Conservation (phyloP, 2,113 vertebrate genomes). For the Egretta garzetta region DNA sequence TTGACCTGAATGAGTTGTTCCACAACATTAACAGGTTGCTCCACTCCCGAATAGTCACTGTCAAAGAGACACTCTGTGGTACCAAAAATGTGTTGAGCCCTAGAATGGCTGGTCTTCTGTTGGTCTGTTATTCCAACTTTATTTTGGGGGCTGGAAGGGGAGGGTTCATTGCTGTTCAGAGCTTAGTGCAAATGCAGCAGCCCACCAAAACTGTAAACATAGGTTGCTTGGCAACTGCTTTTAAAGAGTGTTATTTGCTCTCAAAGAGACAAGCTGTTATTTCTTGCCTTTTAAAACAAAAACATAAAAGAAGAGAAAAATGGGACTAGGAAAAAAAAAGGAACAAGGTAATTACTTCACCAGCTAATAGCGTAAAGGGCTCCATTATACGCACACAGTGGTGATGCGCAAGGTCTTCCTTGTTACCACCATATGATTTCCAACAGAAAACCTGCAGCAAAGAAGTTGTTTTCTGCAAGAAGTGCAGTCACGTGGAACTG, state of each 20-base stretch:
- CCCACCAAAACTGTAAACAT: conserved; percentile 72
- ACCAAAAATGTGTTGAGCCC: neutral
- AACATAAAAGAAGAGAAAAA: conserved; percentile 18
- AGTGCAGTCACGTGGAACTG: neutral
- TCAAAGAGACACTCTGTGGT: neutral
- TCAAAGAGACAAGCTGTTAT: conserved; percentile 70
- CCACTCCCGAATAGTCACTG: neutral
- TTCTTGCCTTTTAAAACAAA: conserved; percentile 77
- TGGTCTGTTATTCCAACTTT: neutral
- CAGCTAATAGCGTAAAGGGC: conserved; percentile 1
- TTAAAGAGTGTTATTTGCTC: conserved; percentile 76
- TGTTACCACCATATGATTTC: neutral
- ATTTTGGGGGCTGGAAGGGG: neutral
- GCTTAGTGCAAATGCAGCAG: conserved; percentile 60
- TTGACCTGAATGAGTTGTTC: neutral
- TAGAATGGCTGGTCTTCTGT: neutral
- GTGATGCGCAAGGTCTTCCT: neutral
- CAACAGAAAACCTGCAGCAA: neutral
- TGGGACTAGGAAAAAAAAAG: neutral
- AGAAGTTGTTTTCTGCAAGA: neutral
- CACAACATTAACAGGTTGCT: neutral
- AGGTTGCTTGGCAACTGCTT: conserved; percentile 80
- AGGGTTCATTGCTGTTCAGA: conserved; percentile 55
- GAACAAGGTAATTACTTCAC: neutral
- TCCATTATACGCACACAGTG: neutral